phyloP scores from a whole-genome alignment of 2,113 vertebrate species.

The Stictonetta naevosa region DNA sequence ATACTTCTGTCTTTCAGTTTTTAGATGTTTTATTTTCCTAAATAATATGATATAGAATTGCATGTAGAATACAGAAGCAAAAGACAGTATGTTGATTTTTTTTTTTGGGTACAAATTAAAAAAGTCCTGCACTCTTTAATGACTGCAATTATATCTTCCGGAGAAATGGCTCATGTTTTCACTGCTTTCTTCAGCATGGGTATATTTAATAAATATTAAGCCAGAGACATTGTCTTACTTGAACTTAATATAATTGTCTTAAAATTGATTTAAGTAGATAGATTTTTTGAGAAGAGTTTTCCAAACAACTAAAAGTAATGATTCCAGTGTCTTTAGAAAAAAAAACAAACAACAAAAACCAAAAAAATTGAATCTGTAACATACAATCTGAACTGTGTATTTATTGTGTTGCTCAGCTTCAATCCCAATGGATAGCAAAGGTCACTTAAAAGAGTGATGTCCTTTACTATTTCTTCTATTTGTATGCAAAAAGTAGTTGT shows the following conservation, averaged over 20 bases:
- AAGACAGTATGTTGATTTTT: neutral
- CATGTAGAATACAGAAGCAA: accelerated
- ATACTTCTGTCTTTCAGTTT: neutral
- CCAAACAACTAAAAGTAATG: neutral
- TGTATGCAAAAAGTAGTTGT: neutral
- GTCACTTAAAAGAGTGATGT: neutral
- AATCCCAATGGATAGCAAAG: neutral
- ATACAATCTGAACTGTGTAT: accelerated
- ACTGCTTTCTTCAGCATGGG: neutral
- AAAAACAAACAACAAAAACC: neutral
- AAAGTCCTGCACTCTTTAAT: too few species aligned
- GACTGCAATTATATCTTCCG: neutral
- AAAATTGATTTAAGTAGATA: neutral
- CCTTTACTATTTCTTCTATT: neutral
- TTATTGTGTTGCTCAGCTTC: neutral
- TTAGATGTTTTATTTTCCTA: neutral
- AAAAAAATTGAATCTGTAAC: accelerated
- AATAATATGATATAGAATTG: neutral
- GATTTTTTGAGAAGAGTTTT: neutral
- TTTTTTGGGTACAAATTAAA: neutral
- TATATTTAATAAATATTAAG: neutral
- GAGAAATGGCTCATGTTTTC: neutral
- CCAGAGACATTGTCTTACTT: neutral
- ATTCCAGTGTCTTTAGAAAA: neutral
- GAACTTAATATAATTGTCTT: neutral